phyloP scores from a whole-genome alignment of 2,113 vertebrate genomes.

The Pterophyllum scalare region DNA sequence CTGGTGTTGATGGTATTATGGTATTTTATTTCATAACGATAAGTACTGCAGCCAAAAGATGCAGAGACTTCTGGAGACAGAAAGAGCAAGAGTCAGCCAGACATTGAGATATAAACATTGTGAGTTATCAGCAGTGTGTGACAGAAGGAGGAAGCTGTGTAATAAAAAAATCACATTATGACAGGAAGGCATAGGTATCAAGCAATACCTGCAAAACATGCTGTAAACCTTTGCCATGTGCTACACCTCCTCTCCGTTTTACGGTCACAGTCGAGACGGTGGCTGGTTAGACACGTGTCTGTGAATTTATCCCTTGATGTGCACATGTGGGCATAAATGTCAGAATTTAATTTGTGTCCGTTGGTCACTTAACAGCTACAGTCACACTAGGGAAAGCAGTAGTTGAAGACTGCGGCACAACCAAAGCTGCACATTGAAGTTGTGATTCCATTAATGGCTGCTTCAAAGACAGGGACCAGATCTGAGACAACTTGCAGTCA shows the following conservation, averaged over 20 bases:
- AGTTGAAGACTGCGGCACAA: not conserved
- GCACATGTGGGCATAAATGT: conserved; percentile 44
- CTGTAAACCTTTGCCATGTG: not conserved
- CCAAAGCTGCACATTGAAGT: too few species aligned
- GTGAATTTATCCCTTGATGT: conserved; percentile 39
- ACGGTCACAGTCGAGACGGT: conserved; percentile 8
- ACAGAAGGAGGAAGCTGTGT: not conserved
- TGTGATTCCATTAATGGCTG: too few species aligned
- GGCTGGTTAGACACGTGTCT: conserved; percentile 13
- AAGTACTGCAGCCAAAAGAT: conserved; percentile 6
- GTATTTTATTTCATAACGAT: conserved; percentile 27
- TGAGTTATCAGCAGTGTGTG: conserved; percentile 9
- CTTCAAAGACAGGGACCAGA: not conserved
- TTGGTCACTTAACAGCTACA: conserved; percentile 14
- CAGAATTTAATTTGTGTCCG: conserved; percentile 50
- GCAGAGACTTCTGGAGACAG: not conserved
- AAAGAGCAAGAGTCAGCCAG: conserved; percentile 8
- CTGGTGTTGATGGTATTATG: conserved; percentile 15
- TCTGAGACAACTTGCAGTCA: not conserved
- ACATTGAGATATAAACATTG: conserved; percentile 1
- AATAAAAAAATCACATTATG: not conserved
- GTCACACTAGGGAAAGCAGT: not conserved
- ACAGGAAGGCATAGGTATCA: conserved; percentile 7
- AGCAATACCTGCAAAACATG: conserved; percentile 19
- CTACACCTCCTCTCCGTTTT: not conserved